Evolutionary conservation across 2,113 vertebrate genomes (phyloP), one percentile per base, ranked within the genome.

Genomic region (Boulengeromyrus knoepffleri): DNA sequence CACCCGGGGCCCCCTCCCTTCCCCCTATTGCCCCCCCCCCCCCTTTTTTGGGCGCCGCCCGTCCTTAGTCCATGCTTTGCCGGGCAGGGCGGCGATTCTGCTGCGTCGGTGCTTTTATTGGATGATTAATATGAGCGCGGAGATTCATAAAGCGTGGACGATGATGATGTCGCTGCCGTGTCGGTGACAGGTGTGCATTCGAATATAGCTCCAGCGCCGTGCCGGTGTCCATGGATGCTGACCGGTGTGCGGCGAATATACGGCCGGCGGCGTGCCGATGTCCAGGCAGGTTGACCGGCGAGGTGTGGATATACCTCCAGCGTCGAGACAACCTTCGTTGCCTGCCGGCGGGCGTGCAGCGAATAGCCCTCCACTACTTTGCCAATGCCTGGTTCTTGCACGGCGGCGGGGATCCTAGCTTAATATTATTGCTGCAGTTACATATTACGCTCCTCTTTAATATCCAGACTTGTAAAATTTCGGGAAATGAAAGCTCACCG

Each of bases 11-110:
- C 96, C 83, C 83, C 83, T 47, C n/a, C 83, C 45, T 87, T 9
- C 50, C 15, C 85, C 13, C 85, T n/a, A 46, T 47, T 47, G n/a
- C n/a, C 1, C 0, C 39, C 95, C 77, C 77, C 77, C 31, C 31
- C 31, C 5, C 45, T 45, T 83, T 85, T 85, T 96, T 97, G 97
- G 98, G 97, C 95, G 96, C 96, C 95, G 94, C 97, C 62, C 98
- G 99, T 99, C 98, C 98, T 99, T 99, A 98, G 95, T 98, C 95
- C 96, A 98, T 99, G 99, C 96, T 99, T 99, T 99, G 98, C 97
- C 99, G 98, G 98, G 96, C 97, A 98, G 96, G 96, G 96, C 97
- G 94, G 97, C 94, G 96, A 97, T 98, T 98, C 95, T 98, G 98
- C 97, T 97, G 96, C 96, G 99, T 99, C 98, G 99, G 98, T 97